Base-by-base conservation (phyloP, 2,797 vertebrate species). In the Emys orbicularis region DNA sequence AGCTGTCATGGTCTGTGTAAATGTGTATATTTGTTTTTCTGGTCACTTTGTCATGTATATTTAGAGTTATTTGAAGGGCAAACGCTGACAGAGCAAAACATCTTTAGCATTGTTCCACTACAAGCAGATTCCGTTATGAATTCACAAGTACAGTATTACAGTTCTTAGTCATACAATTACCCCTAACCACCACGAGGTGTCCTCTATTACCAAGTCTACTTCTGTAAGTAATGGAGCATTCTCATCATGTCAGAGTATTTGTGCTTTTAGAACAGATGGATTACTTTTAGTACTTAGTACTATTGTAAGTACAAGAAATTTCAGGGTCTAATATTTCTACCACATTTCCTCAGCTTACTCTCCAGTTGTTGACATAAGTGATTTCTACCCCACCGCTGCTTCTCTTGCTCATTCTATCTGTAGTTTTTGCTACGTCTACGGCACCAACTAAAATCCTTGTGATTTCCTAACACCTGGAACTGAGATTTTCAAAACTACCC, bases 121-220 rank as follows among this genome's bases (percentile, higher is more conserved):
- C n/a, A 50, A 23, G 16, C 65, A 79, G 25, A 34, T 72, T 53
- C 72, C 12, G 52, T 50, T 80, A 84, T 72, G 53, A 53, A 59
- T 50, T 61, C 53, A 47, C 52, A 31, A 34, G n/a, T 57, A 74
- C 29, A 3, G 18, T 52, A 47, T 41, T 31, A 11, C 44, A 12
- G 12, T 53, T 23, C 23, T 34, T 9, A 77, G 47, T 77, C 41
- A 52, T 52, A 8, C 85, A 94, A 68, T 96, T 93, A 84, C 88
- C 61, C 1, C 2, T 23, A 10, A 74, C 2, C 2, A 53, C 93
- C 97, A 96, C 95, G 86, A 97, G 97, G 85, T 95, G 97, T 92
- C 95, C 15, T 65, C 92, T 85, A 49, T 88, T 80, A 88, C 77
- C 68, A 89, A 81, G 54, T 25, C 83, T 92, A 34, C 19, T 79